Evolutionary conservation across 2,113 vertebrate genomes (phyloP), one percentile per base, ranked within the genome.

Genomic region (Campylomormyrus numenius): DNA sequence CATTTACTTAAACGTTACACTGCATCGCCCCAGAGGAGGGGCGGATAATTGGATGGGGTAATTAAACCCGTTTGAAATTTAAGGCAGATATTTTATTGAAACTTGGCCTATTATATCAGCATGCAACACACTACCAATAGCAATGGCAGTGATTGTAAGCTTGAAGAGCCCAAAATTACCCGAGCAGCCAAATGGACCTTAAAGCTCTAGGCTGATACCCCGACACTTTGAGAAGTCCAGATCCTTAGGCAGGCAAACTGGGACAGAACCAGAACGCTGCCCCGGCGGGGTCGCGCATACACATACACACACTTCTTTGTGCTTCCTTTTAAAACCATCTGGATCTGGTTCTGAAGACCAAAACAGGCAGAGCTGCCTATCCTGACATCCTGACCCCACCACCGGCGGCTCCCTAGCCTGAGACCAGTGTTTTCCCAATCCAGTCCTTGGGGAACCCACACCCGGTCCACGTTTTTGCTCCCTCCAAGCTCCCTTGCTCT

Each of bases 51-150:
- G 74, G 74, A 80, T 80, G 74, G 74, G 74, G 39, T 80, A 80
- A 80, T 80, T 80, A 80, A 80, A 80, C 74, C 35, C 35, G 74
- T 42, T 80, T 80, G 35, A 80, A 39, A 80, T 80, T 80, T 80
- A 42, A 80, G 74, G 74, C 74, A 19, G 74, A 80, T 80, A 80
- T 80, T 80, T 39, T 42, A 80, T 42, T 8, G 74, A 80, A 80
- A 80, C 35, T 17, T 77, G 11, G 27, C 19, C 70, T 77, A 42
- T 19, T 42, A 80, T 80, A 80, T 13, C 74, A 80, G 17, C 74
- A 19, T 5, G 35, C 31, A 19, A 35, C 10, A 80, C 70, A 39
- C 13, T 39, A 39, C 70, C 1, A 77, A 19, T 35, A 15, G 15
- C 31, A 19, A 77, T 7, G 31, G 70, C 70, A 39, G 31, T 13